Evolutionary conservation across 2,797 vertebrate species (phyloP), one percentile per base, ranked within the genome.

Genomic region (Diglossa cyanea): DNA sequence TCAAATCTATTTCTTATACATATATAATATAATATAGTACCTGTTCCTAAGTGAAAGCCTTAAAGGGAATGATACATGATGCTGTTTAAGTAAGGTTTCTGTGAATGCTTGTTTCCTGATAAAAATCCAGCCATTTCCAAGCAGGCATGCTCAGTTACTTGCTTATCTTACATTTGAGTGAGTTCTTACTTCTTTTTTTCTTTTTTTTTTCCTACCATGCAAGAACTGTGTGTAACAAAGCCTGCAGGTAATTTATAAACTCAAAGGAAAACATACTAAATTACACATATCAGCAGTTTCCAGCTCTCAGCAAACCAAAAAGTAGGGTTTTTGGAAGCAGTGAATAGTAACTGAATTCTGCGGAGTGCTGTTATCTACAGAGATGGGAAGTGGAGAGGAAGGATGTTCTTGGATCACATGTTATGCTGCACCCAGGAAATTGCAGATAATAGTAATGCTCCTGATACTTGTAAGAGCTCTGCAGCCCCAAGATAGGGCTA

Each of bases 321-420:
- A 61, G 7, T 18, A 53, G 48, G 16, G 21, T 1, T 7, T 86
- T 83, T 76, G 66, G 58, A 88, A 83, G 28, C 58, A 72, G 33
- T 62, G 57, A 67, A 68, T 44, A 74, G 45, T 54, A 92, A 80
- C 61, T 58, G 72, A 91, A 88, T 80, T 90, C 35, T 77, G 39
- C 10, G 6, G 33, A 37, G 8, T 0, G 1, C 28, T 62, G 21
- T 89, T 94, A 89, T 92, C 85, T 80, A 45, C 21, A 15, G 42
- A 88, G 78, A 65, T 65, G 66, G 39, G 57, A 93, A 94, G 57
- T 51, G n/a, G n/a, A 89, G 53, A 89, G 55, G 61, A 92, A 94
- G 50, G 61, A 86, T 85, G 78, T 75, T 77, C 35, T 91, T 80
- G 71, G 33, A 72, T 78, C 94, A 75, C 44, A 57, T 82, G 61